Base-by-base conservation (phyloP, 2,888 invertebrate species). In the Metellina segmentata region DNA sequence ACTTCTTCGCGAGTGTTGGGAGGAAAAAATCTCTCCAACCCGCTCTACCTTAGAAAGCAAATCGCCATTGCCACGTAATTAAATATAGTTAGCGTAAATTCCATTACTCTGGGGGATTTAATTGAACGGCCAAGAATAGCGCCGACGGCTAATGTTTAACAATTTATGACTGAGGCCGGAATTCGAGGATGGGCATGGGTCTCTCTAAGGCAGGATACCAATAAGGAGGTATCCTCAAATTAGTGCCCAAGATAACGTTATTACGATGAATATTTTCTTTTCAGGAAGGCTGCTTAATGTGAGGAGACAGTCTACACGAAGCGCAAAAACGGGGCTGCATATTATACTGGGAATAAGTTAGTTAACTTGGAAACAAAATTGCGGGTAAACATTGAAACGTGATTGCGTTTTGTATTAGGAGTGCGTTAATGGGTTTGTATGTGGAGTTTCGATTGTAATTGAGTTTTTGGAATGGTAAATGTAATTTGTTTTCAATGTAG, bases 31-130 rank as follows among this genome's bases (percentile, higher is more conserved):
- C 1, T 34, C 4, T 34, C 34, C 34, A 1, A 11, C 61, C 16
- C 77, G 34, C 16, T n/a, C 34, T 74, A 8, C 34, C 34, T 34
- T 34, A 34, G 34, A 34, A 34, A 20, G 82, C 16, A 71, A 88
- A 81, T 88, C 79, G 48, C 13, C 71, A 71, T 71, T 49, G 71
- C 51, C n/a, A 53, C 70, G 69, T 89, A 89, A 89, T 89, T 89
- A 89, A 83, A 89, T 89, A 83, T 83, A 89, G 89, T 89, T 89
- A 89, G 75, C 71, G 52, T 16, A 78, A 89, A 83, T 83, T 89
- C 78, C 77, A 89, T 89, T 89, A 89, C 83, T 83, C 52, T 20
- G 70, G 79, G n/a, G 75, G 77, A 78, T 83, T 81, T 89, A 89
- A 89, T 89, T 89, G 89, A 89, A 89, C 20, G 48, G 75, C 71